Percentiles rank a stretch among this genome's conserved stretches.
phyloP scores from a whole-genome alignment of 1,140 invertebrate genomes.

The Halyomorpha halys region DNA sequence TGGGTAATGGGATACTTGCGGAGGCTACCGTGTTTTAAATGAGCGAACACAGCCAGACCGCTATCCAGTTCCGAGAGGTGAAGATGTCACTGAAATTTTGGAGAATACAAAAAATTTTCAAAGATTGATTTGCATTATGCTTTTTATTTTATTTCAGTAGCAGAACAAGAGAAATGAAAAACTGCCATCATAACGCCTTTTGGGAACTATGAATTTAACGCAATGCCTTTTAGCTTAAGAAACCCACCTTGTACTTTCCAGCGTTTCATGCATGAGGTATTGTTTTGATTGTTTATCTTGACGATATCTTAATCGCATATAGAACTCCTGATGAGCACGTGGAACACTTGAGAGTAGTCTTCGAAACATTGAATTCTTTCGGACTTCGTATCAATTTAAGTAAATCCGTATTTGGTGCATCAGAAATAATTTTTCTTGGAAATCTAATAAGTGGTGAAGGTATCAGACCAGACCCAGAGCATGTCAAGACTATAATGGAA shows the following conservation, averaged over 20 bases:
- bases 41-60: not conserved
- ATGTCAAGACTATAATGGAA: conserved; percentile 6
- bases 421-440: conserved; percentile 31
- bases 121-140: conserved; percentile 12
- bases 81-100: not conserved
- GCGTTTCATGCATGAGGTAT: conserved; percentile 36
- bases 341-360: conserved; percentile 36
- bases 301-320: conserved; percentile 23
- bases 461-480: conserved; percentile 9
- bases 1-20: not conserved
- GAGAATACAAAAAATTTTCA: conserved; percentile 32
- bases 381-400: conserved; percentile 27
- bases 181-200: conserved; percentile 34
- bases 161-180: conserved; percentile 32
- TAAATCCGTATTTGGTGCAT: conserved; percentile 32
- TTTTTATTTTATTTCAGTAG: conserved; percentile 15
- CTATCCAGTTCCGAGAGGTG: not conserved
- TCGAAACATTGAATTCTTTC: conserved; percentile 33
- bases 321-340: conserved; percentile 33
- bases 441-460: conserved; percentile 23
- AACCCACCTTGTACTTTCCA: conserved; percentile 41
- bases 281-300: conserved; percentile 28
- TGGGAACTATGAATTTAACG: conserved; percentile 33
- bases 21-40: not conserved
- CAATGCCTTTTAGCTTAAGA: conserved; percentile 38